Base-by-base conservation (phyloP, 1,140 invertebrate species). In the Melitaea cinxia region DNA sequence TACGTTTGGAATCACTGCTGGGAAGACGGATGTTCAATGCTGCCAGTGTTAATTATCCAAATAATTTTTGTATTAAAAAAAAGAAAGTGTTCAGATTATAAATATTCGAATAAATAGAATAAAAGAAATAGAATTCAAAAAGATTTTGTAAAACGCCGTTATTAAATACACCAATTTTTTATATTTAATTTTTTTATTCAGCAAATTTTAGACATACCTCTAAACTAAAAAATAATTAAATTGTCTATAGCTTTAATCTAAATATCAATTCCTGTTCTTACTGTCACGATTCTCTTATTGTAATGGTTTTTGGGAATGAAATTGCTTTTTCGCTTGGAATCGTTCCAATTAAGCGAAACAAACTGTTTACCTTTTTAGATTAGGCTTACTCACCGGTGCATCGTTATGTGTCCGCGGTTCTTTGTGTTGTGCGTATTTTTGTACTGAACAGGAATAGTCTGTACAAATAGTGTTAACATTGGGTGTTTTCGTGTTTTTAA, bases 401-500 rank as follows among this genome's bases (percentile, higher is more conserved):
- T 49, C 62, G 62, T 61, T 42, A 63, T 65, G 57, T 30, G 17
- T 65, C 54, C 21, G 14, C 33, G 26, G 49, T 70, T 63, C 81
- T 85, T 87, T 87, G 83, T 86, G 73, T 68, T 42, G 12, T 15
- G 52, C 42, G 45, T 58, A 62, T 62, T 58, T 70, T 65, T 15
- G 49, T 56, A 53, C 15, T 63, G 28, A 53, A 6, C 37, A 15
- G 26, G n/a, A 50, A 23, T 7, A 39, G n/a, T n/a, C n/a, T 33
- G 24, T 39, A 23, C 21, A 15, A 49, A n/a, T 9, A 52, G 17
- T 21, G 6, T 57, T 75, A 69, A 53, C 50, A 30, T 17, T 47
- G 42, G 19, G 42, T 47, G 9, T 24, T 47, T 12, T 12, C 12
- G 19, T 23, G 42, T 33, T 47, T 30, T 64, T 61, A 50, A 39